A percentile compares a stretch with the other conserved stretches of the same genome.
Evolutionary conservation across 2,888 invertebrate genomes (phyloP).

Genomic region (Cephus pygmeus): DNA sequence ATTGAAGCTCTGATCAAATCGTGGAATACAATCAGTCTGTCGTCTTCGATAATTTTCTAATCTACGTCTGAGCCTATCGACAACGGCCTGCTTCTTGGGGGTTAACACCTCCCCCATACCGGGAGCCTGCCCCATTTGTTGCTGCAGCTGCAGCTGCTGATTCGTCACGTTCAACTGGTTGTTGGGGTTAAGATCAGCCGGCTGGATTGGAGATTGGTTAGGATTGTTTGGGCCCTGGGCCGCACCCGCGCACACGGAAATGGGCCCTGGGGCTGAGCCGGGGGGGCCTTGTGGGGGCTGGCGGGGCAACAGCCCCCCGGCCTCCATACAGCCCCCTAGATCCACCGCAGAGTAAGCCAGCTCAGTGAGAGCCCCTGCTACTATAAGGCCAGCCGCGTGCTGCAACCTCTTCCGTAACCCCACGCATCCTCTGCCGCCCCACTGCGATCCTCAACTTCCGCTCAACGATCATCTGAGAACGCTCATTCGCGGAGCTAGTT

Average conservation of each 20-base stretch:
- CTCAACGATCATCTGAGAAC: conserved; percentile 18
- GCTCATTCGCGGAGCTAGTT: background rate
- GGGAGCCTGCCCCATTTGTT: conserved; percentile 66
- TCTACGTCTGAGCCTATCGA: conserved; percentile 84
- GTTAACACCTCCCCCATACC: conserved; percentile 76
- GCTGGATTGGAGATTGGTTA: conserved; percentile 47
- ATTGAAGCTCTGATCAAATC: conserved; percentile 89
- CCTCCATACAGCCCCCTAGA: conserved; percentile 83
- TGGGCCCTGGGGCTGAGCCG: conserved; percentile 66
- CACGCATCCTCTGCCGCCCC: conserved; percentile 49
- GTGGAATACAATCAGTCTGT: conserved; percentile 86
- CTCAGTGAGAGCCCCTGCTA: conserved; percentile 68
- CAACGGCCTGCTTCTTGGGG: conserved; percentile 85
- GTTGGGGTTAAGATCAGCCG: conserved; percentile 46
- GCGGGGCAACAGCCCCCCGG: conserved; percentile 78
- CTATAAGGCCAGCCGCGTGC: conserved; percentile 31
- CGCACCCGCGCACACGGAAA: conserved; percentile 51
- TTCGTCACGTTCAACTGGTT: conserved; percentile 46
- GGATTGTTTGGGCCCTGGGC: conserved; percentile 38
- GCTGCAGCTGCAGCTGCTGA: conserved; percentile 59
- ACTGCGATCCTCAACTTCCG: conserved; percentile 43
- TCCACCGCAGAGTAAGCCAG: conserved; percentile 68
- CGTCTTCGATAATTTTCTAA: conserved; percentile 89
- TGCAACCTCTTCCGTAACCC: conserved; percentile 41
- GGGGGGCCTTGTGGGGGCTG: conserved; percentile 73